phyloP scores from a whole-genome alignment of 92 coral and sea anemone species.

The Actinernus sp. region DNA sequence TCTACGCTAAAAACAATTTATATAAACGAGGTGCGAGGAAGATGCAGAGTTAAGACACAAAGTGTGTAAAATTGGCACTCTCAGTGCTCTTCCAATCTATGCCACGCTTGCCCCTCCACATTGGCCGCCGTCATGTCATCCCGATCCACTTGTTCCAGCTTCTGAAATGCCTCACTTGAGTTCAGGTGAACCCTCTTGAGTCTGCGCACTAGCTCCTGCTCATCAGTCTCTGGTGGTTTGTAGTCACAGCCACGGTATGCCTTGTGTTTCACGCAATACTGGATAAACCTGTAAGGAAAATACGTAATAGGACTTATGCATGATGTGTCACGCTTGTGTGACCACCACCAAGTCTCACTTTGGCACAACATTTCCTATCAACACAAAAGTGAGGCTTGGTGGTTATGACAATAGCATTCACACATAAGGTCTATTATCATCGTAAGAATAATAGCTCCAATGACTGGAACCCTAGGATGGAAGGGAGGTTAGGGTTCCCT shows the following conservation, averaged over 20 bases:
- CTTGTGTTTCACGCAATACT: conserved; percentile 60
- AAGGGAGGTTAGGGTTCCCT: too few relatives aligned
- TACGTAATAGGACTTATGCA: background rate
- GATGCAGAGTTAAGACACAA: too few relatives aligned
- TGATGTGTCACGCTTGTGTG: background rate
- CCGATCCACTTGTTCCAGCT: conserved; percentile 1
- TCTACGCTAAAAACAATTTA: too few relatives aligned
- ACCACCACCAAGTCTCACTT: too few relatives aligned
- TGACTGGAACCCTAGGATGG: too few relatives aligned
- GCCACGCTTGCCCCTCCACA: conserved; percentile 64
- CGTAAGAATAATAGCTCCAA: too few relatives aligned
- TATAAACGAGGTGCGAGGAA: too few relatives aligned
- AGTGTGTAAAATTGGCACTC: too few relatives aligned
- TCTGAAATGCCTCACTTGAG: conserved; percentile 41
- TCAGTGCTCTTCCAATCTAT: conserved; percentile 49
- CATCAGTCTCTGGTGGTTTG: conserved; percentile 44
- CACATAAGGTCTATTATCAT: too few relatives aligned
- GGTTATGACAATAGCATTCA: too few relatives aligned
- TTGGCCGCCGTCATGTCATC: conserved; percentile 17
- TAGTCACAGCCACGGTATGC: conserved; percentile 75
- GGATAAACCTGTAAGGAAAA: conserved; percentile 41
- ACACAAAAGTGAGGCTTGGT: too few relatives aligned
- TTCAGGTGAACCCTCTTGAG: conserved; percentile 67
- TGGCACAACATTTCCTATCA: too few relatives aligned
- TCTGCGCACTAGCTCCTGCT: conserved; percentile 57